Conservation (phyloP, 2,888 invertebrate species). For the Drosophila mimetica region DNA sequence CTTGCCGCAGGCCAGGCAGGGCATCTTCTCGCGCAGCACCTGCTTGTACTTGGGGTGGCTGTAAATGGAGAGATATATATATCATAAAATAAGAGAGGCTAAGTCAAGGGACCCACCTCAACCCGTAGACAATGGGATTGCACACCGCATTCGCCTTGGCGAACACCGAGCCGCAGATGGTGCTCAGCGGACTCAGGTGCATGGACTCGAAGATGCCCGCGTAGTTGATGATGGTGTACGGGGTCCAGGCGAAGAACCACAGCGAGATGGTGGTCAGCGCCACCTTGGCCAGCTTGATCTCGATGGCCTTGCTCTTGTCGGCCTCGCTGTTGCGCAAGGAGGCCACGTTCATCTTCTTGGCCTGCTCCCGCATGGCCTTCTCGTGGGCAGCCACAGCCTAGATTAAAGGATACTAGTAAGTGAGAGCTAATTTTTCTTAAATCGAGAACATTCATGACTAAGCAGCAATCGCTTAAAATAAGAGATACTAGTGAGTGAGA, state of each 20-base stretch:
- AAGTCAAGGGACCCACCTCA: conserved; percentile 85
- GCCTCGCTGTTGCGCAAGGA: conserved; percentile 85
- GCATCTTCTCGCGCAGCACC: conserved; percentile 87
- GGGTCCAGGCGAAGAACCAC: conserved; percentile 89
- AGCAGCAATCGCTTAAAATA: too few species aligned
- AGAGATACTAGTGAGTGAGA: too few species aligned
- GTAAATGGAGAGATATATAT: conserved; percentile 53
- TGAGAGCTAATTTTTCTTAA: too few species aligned
- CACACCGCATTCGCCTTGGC: conserved; percentile 87
- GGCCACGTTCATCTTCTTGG: conserved; percentile 88
- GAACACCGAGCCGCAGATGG: conserved; percentile 87
- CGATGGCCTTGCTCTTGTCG: conserved; percentile 85
- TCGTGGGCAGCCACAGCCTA: conserved; percentile 86
- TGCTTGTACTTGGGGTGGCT: conserved; percentile 87
- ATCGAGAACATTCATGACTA: too few species aligned
- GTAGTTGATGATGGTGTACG: conserved; percentile 86
- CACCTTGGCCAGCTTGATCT: conserved; percentile 87
- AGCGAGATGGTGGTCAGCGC: conserved; percentile 87
- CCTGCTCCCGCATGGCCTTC: conserved; percentile 86
- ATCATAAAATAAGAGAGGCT: fast-evolving
- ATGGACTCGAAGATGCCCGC: conserved; percentile 85
- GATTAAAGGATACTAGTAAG: too few species aligned
- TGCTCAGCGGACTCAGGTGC: conserved; percentile 85
- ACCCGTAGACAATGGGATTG: conserved; percentile 87
- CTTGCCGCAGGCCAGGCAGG: conserved; percentile 86